phyloP scores from a whole-genome alignment of 2,888 invertebrate genomes.

The Spisula subtruncata region DNA sequence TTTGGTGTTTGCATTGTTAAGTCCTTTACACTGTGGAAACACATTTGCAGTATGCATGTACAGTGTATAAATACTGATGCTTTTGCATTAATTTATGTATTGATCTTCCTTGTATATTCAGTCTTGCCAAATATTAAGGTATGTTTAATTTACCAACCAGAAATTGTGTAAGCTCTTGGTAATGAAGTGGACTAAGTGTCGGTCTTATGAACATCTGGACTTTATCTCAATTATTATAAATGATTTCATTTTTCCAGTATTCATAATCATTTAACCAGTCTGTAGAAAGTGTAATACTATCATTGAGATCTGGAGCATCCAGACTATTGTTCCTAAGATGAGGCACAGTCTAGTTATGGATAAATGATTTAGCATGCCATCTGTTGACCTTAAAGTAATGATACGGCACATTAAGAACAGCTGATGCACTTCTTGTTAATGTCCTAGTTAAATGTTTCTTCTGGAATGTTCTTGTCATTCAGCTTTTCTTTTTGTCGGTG shows the following conservation, averaged over 20 bases:
- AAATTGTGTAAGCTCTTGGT: no score
- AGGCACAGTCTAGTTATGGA: neutral
- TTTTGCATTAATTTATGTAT: no score
- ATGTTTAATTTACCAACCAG: no score
- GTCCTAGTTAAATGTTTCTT: neutral
- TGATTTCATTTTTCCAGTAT: neutral
- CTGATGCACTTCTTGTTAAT: conserved; percentile 12
- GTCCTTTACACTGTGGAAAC: no score
- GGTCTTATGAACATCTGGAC: neutral
- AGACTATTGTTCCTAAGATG: conserved; percentile 2
- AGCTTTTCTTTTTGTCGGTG: no score
- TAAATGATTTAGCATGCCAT: neutral
- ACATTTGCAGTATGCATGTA: no score
- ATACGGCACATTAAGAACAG: neutral
- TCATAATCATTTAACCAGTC: neutral
- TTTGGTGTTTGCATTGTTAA: no score
- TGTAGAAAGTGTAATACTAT: neutral
- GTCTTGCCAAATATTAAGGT: no score
- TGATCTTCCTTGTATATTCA: no score
- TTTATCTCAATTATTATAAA: neutral
- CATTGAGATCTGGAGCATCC: neutral
- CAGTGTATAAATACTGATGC: no score
- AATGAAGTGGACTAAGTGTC: no score
- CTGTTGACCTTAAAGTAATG: neutral
- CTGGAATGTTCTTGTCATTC: neutral